Conservation (phyloP, 1,140 invertebrate genomes). For the Pseudomyrmex sp. region DNA sequence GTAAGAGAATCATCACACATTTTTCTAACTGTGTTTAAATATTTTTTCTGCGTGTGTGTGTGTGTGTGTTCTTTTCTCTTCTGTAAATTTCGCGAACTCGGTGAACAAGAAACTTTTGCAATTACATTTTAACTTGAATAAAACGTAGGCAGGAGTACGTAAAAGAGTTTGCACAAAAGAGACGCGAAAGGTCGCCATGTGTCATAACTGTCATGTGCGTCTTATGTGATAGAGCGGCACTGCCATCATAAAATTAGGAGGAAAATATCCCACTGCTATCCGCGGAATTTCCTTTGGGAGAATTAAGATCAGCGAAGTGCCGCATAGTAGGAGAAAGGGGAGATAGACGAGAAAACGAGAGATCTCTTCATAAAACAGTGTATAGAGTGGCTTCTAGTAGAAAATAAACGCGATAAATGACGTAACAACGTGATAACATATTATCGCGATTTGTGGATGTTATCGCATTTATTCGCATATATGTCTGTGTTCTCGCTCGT, state of each 20-base stretch:
- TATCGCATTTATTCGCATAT: neutral
- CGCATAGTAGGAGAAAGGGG: conserved; percentile 11
- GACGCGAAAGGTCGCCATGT: neutral
- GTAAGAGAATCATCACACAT: neutral
- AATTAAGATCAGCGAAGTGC: conserved; percentile 49
- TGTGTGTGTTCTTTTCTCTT: no score
- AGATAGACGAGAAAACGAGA: conserved; percentile 15
- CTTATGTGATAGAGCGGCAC: conserved; percentile 17
- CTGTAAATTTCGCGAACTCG: no score
- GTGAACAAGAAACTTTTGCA: no score
- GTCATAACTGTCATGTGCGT: conserved; percentile 22
- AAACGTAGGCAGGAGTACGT: neutral
- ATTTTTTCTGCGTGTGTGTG: no score
- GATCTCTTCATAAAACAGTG: conserved; percentile 47
- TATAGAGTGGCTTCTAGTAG: conserved; percentile 35
- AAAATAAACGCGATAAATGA: neutral
- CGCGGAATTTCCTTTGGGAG: conserved; percentile 66
- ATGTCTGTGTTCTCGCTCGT: neutral
- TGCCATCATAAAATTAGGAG: conserved; percentile 60
- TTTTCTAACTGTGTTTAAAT: no score
- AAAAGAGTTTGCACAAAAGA: neutral
- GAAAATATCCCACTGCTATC: conserved; percentile 65
- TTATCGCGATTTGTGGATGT: conserved; percentile 26
- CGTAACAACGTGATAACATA: neutral
- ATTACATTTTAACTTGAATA: conserved; percentile 4